Evolutionary conservation across 2,888 invertebrate species (phyloP).

Genomic region (Epinotia bilunana): DNA sequence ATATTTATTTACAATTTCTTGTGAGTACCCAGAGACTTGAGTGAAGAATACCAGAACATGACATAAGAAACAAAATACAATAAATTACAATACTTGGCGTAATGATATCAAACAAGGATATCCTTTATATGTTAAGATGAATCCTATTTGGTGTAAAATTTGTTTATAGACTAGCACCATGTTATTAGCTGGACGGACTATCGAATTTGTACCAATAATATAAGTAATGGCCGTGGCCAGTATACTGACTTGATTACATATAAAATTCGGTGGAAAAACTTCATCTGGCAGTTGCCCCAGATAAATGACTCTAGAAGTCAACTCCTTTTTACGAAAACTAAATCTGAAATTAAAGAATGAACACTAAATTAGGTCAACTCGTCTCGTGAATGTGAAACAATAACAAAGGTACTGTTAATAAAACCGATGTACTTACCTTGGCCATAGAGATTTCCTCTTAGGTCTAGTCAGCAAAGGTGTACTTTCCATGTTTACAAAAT

Average conservation of each 20-base stretch:
- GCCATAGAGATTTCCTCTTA: conserved; percentile 76
- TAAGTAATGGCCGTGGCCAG: neutral
- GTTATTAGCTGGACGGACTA: too few species aligned
- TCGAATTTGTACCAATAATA: neutral
- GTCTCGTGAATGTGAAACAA: neutral
- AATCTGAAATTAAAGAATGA: conserved; percentile 59
- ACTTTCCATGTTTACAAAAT: conserved; percentile 68
- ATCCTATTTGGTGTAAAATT: too few species aligned
- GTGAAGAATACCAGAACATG: too few species aligned
- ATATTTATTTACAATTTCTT: too few species aligned
- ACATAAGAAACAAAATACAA: too few species aligned
- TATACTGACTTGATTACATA: conserved; percentile 92
- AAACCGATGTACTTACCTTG: conserved; percentile 65
- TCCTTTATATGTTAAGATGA: too few species aligned
- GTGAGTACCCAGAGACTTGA: too few species aligned
- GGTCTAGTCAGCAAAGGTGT: conserved; percentile 74
- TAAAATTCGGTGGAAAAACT: conserved; percentile 97
- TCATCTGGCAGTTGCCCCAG: conserved; percentile 91
- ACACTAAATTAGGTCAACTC: neutral
- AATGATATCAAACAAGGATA: too few species aligned
- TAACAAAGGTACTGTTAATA: conserved; percentile 15
- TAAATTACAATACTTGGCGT: too few species aligned
- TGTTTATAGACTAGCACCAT: too few species aligned
- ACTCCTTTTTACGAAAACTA: conserved; percentile 90
- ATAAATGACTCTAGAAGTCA: conserved; percentile 90